Percentiles rank a stretch among this genome's conserved stretches.
Conservation (phyloP, 2,888 invertebrate genomes). For the Microctonus aethiopoides region DNA sequence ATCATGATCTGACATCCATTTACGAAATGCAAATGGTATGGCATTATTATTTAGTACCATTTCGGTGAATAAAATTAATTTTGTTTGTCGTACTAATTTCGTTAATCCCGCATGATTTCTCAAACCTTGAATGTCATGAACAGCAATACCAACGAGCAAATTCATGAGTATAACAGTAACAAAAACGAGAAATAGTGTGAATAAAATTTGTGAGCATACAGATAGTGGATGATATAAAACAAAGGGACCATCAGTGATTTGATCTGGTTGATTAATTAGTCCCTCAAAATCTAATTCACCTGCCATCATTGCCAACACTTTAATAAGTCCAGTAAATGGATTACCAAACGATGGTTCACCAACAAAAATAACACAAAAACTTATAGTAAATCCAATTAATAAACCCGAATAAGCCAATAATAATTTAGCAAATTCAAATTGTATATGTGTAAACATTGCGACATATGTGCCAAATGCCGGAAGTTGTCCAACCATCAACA, state of each 20-base stretch:
- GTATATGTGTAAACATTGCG: conserved; percentile 67
- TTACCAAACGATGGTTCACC: conserved; percentile 62
- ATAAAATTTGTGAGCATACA: conserved; percentile 62
- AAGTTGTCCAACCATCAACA: conserved; percentile 67
- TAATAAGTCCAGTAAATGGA: conserved; percentile 63
- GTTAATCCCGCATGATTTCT: conserved; percentile 68
- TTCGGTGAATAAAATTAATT: conserved; percentile 68
- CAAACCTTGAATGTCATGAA: conserved; percentile 67
- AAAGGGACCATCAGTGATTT: conserved; percentile 52
- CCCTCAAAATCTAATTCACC: conserved; percentile 65
- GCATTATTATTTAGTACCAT: conserved; percentile 66
- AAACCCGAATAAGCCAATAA: conserved; percentile 65
- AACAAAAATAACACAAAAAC: conserved; percentile 66
- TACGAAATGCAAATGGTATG: conserved; percentile 63
- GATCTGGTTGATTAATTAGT: conserved; percentile 57
- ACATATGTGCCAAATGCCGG: conserved; percentile 69
- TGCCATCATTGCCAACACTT: conserved; percentile 66
- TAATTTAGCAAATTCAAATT: conserved; percentile 65
- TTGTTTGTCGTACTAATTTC: conserved; percentile 68
- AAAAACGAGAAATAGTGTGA: conserved; percentile 63
- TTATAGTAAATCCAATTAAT: conserved; percentile 66
- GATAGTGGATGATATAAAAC: conserved; percentile 61
- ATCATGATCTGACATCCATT: conserved; percentile 65
- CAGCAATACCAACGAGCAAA: conserved; percentile 65
- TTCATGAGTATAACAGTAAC: conserved; percentile 66